phyloP scores from a whole-genome alignment of 2,888 invertebrate genomes.

The Cyclophora albipunctata region DNA sequence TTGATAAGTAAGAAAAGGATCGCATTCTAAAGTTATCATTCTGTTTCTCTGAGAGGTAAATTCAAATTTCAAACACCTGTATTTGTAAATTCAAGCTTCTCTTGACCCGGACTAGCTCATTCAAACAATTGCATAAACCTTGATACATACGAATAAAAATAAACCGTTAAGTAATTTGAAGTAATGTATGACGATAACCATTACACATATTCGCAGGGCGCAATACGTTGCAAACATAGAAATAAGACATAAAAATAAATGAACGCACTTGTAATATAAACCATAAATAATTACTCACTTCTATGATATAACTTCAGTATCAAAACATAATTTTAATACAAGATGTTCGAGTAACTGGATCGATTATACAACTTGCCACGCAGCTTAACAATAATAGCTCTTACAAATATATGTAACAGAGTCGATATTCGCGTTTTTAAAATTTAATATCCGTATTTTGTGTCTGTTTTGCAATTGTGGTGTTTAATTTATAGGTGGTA shows the following conservation, averaged over 20 bases:
- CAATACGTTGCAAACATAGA: background rate
- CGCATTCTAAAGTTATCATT: no score
- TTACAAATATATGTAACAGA: constrained; percentile 1
- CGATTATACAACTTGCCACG: constrained; percentile 21
- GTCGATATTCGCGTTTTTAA: background rate
- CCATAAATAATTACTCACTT: constrained; percentile 3
- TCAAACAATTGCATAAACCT: no score
- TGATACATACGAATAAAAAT: no score
- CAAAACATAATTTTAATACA: constrained; percentile 23
- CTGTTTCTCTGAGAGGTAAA: no score
- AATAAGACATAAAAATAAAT: constrained; percentile 7
- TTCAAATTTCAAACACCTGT: no score
- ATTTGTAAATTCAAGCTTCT: no score
- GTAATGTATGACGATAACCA: constrained; percentile 6
- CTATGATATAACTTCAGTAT: constrained; percentile 20
- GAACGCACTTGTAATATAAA: constrained; percentile 5
- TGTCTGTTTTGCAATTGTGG: constrained; percentile 24
- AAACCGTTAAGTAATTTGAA: no score
- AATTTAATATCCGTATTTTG: constrained; percentile 27
- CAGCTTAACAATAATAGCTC: constrained; percentile 5
- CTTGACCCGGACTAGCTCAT: no score
- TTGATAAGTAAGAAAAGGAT: no score
- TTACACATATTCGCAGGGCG: background rate
- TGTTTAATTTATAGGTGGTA: constrained; percentile 27
- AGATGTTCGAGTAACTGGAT: constrained; percentile 21